Evolutionary conservation across 2,888 invertebrate genomes (phyloP), one percentile per base, ranked within the genome.

Genomic region (Prosopocoilus inquinatus): DNA sequence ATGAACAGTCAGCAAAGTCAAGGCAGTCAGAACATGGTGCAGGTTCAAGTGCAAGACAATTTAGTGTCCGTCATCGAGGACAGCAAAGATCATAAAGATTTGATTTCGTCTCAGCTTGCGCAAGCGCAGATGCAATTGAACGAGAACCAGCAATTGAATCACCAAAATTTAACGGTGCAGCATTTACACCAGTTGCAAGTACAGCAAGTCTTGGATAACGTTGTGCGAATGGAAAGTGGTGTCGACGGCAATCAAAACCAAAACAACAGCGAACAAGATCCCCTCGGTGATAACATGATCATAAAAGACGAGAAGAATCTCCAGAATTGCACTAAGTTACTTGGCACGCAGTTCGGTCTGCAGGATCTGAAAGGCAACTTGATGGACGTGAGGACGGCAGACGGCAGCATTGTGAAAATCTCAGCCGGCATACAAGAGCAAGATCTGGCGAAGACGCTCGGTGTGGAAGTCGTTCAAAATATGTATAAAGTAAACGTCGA

Each of bases 401-500:
- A 89, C 71, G 89, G 89, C 4, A 86, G 86, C 11, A 86, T 89
- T 2, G 86, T 89, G 13, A 89, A 89, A 76, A 87, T 89, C 64
- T 85, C 87, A 20, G 83, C 86, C 0, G 84, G 85, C 12, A 77
- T 82, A 11, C 81, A 80, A 60, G 83, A 84, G 55, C 83, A 84
- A 68, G 84, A 84, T 66, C 73, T 84, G 56, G 80, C 81, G 51
- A 83, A 84, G 77, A 80, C 83, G 2, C 77, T 85, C 53, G 82
- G 82, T 53, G 80, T 82, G 41, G 87, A 88, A 67, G 89, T 91
- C 80, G 86, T 91, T 62, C 88, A 91, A 74, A 89, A 88, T 71
- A 88, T 89, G 86, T 89, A 88, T 71, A 89, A 89, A 79, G 86
- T 86, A 88, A 77, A 90, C 72, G 90, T 91, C 5, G 92, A 92